These are phyloP conservation scores for Nettapus auritus DNA, from an alignment of 2,113 vertebrate genomes.

Conservation along the genomic window DNA sequence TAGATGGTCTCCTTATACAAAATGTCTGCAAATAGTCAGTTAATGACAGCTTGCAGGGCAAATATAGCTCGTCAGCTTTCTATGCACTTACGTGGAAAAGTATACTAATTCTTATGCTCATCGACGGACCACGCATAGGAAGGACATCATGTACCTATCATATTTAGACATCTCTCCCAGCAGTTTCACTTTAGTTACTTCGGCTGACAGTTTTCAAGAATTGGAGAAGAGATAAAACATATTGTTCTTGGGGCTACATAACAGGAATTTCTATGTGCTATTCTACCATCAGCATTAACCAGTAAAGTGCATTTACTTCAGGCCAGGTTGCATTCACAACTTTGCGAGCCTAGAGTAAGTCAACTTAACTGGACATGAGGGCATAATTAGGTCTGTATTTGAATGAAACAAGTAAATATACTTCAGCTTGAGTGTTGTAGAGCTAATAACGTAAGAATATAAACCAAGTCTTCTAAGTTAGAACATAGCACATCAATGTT, in stretches of 20 bases:
- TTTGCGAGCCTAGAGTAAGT: neutral
- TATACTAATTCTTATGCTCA: neutral
- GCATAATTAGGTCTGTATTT: neutral
- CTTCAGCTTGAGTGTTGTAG: neutral
- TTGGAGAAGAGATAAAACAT: neutral
- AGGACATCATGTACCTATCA: neutral
- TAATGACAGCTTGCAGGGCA: neutral
- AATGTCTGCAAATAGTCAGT: neutral
- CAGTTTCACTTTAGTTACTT: neutral
- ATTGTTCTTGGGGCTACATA: neutral
- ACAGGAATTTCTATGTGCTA: neutral
- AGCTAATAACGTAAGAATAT: neutral
- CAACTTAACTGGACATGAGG: neutral
- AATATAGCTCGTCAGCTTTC: neutral
- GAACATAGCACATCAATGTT: neutral
- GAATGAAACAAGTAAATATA: neutral
- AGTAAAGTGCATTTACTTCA: neutral
- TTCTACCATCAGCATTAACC: neutral
- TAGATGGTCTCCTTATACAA: rapidly evolving
- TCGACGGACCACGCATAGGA: neutral
- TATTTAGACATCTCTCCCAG: neutral
- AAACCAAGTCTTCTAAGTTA: neutral
- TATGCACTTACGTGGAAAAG: neutral
- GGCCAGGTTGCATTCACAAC: neutral
- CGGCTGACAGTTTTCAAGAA: neutral